Evolutionary conservation across 2,113 vertebrate genomes (phyloP).

Genomic region (Ellobius talpinus): DNA sequence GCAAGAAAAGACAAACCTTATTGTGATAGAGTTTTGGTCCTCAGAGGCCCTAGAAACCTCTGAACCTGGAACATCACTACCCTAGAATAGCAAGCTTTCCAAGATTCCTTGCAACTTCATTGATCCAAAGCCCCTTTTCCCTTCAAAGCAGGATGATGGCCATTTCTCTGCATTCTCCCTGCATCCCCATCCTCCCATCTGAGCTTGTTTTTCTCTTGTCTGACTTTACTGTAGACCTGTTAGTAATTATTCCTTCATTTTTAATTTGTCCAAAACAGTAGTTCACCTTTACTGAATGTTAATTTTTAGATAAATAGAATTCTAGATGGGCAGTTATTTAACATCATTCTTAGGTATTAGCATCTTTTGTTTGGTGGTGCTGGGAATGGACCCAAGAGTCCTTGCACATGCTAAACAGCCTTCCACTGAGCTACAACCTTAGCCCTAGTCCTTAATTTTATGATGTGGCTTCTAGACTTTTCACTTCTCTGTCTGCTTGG

Average conservation of each 20-base stretch:
- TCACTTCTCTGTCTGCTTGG: neutral
- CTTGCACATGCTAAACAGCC: neutral
- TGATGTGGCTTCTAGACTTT: neutral
- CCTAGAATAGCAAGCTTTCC: neutral
- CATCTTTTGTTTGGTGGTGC: neutral
- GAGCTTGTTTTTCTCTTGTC: neutral
- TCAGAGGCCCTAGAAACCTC: neutral
- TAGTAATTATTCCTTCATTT: neutral
- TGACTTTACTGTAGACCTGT: neutral
- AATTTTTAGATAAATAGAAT: neutral
- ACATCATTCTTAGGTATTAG: neutral
- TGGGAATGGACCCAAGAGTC: neutral
- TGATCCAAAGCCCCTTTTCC: neutral
- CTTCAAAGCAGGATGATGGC: neutral
- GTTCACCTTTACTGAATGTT: neutral
- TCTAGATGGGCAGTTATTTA: neutral
- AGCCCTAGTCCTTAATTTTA: neutral
- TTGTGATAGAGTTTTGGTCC: neutral
- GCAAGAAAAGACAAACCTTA: neutral
- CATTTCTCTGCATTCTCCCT: neutral
- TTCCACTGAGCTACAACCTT: neutral
- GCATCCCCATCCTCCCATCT: neutral
- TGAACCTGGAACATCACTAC: neutral
- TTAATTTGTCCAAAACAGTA: neutral
- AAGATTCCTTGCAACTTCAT: neutral